Percentiles rank a stretch among this genome's conserved stretches.
Conservation (phyloP, 2,888 invertebrate genomes). For the Hemithea aestivaria region DNA sequence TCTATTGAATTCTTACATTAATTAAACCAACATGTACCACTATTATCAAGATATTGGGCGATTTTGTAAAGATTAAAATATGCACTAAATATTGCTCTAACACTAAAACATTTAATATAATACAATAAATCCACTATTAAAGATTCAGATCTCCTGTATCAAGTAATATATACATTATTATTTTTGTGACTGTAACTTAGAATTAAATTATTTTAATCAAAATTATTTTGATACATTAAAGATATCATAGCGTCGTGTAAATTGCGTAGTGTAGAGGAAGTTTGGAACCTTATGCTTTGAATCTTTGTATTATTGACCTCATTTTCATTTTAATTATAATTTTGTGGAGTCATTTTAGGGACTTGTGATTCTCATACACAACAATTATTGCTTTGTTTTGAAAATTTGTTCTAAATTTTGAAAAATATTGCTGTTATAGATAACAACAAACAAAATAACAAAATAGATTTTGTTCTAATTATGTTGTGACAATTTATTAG, state of each 20-base stretch:
- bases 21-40: too few relatives aligned
- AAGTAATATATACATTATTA: conserved; percentile 29
- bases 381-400: conserved; percentile 33
- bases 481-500: too few relatives aligned
- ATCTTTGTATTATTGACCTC: conserved; percentile 24
- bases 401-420: too few relatives aligned
- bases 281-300: conserved; percentile 21
- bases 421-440: too few relatives aligned
- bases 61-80: neutral
- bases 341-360: conserved; percentile 38
- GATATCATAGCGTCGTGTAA: conserved; percentile 46
- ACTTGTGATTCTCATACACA: too few relatives aligned
- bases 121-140: conserved; percentile 16
- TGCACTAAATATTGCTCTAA: conserved; percentile 17
- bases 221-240: conserved; percentile 32
- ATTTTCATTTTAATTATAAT: conserved; percentile 42
- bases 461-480: too few relatives aligned
- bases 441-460: too few relatives aligned
- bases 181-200: conserved; percentile 38
- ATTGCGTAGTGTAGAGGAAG: conserved; percentile 35
- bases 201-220: conserved; percentile 33
- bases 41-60: too few relatives aligned
- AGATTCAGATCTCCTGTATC: conserved; percentile 33
- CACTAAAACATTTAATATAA: conserved; percentile 10
- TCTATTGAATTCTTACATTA: too few relatives aligned